phyloP scores from a whole-genome alignment of 2,797 vertebrate species.

The Sebastes steindachneri region DNA sequence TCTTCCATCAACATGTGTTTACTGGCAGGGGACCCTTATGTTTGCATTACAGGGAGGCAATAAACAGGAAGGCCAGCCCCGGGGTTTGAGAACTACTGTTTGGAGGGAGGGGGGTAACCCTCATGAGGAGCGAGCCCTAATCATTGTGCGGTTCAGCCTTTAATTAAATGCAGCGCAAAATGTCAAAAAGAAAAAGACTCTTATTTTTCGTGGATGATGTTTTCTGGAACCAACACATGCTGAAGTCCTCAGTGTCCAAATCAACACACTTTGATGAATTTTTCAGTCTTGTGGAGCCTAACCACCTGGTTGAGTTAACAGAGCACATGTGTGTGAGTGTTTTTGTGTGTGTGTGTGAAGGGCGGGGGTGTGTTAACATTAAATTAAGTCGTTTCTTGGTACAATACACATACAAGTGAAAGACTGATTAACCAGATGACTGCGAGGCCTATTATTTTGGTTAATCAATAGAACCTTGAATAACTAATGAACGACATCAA shows the following conservation, averaged over 20 bases:
- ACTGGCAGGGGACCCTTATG: constrained; percentile 82
- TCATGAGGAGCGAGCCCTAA: constrained; percentile 57
- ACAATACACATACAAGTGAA: constrained; percentile 65
- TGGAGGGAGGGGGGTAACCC: constrained; percentile 1
- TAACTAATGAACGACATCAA: constrained; percentile 77
- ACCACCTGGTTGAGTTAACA: constrained; percentile 70
- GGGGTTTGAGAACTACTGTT: constrained; percentile 72
- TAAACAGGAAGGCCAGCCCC: constrained; percentile 77
- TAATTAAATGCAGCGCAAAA: constrained; percentile 62
- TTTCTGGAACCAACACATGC: constrained; percentile 44
- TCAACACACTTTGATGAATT: constrained; percentile 71
- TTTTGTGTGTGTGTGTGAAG: background rate
- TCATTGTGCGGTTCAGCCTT: constrained; percentile 47
- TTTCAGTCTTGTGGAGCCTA: constrained; percentile 62
- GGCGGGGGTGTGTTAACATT: constrained; percentile 39
- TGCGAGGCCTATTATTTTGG: constrained; percentile 73
- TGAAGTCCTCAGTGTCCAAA: constrained; percentile 59
- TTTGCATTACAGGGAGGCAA: constrained; percentile 81
- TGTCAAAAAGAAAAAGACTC: constrained; percentile 39
- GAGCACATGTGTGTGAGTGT: constrained; percentile 20
- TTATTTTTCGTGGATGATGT: constrained; percentile 30
- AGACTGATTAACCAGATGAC: constrained; percentile 76
- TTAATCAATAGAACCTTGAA: constrained; percentile 81
- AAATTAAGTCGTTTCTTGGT: constrained; percentile 57
- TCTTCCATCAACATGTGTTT: constrained; percentile 85